Evolutionary conservation across 2,113 vertebrate genomes (phyloP).

Genomic region (Ardeotis arabs): DNA sequence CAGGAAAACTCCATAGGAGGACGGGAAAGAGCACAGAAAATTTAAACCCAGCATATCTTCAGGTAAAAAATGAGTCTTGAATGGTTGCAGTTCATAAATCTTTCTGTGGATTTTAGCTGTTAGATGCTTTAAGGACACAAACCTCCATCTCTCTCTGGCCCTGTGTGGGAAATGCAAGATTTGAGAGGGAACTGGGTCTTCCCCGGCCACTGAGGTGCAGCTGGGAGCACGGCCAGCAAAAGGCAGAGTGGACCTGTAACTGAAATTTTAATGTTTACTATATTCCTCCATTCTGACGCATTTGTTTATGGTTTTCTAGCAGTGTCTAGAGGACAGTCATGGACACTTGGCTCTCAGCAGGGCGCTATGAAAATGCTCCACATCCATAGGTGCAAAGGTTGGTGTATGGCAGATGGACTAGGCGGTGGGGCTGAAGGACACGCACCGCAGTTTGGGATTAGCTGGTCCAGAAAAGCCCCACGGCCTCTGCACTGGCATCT

Average conservation of each 20-base stretch:
- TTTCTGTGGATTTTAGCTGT: neutral
- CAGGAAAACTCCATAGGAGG: neutral
- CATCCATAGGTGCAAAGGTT: neutral
- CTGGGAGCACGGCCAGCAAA: neutral
- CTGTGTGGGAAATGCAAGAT: neutral
- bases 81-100: neutral
- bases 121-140: neutral
- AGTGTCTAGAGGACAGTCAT: accelerated
- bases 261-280: neutral
- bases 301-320: neutral
- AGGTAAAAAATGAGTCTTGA: neutral
- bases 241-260: neutral
- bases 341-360: neutral
- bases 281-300: neutral
- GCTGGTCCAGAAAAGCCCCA: neutral
- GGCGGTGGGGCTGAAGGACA: neutral
- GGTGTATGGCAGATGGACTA: neutral
- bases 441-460: accelerated
- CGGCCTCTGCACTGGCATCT: neutral
- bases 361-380: neutral
- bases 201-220: neutral
- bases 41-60: neutral
- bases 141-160: neutral
- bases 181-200: neutral
- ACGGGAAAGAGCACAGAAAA: neutral